Evolutionary conservation across 2,113 vertebrate species (phyloP), one percentile per base, ranked within the genome.

Genomic region (Campylorhamphus procurvoides): DNA sequence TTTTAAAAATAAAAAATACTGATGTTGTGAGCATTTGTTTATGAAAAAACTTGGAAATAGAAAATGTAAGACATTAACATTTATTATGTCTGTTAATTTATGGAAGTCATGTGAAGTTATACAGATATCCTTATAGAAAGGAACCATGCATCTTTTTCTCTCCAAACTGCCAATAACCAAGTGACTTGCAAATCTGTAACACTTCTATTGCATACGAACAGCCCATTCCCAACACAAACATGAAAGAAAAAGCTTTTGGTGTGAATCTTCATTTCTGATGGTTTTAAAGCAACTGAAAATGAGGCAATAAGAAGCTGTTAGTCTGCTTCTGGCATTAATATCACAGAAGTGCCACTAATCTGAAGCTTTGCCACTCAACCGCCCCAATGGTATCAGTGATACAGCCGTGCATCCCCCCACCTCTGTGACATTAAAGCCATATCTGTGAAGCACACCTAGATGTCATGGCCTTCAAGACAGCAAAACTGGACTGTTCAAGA

Each of bases 201-300:
- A 75, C 7, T 89, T 71, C 16, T 39, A 86, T 27, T 82, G 44
- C 56, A 76, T 69, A 91, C 55, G 79, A 88, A 89, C 63, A 95
- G 35, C 31, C 77, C 74, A 84, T 80, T 92, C 68, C 68, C 78
- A 87, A 92, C 47, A 94, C 58, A 89, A 87, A 93, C 39, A 93
- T n/a, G 18, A 80, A 87, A 85, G 67, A 39, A 90, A 94, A 96
- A 90, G 93, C 58, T 91, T 73, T 85, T 42, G 64, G 39, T 72
- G 27, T 94, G 73, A 71, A 75, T 84, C 62, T 89, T 78, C 42
- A 66, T 62, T 93, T 95, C 58, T 91, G 81, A 94, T 95, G 94
- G 69, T 62, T 96, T 97, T 83, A 89, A 52, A 93, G 94, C 91
- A 97, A 97, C 94, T 95, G 71, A 91, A 87, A 89, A 94, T 91